phyloP scores from a whole-genome alignment of 2,888 invertebrate species.

The Cephus sareptanus region DNA sequence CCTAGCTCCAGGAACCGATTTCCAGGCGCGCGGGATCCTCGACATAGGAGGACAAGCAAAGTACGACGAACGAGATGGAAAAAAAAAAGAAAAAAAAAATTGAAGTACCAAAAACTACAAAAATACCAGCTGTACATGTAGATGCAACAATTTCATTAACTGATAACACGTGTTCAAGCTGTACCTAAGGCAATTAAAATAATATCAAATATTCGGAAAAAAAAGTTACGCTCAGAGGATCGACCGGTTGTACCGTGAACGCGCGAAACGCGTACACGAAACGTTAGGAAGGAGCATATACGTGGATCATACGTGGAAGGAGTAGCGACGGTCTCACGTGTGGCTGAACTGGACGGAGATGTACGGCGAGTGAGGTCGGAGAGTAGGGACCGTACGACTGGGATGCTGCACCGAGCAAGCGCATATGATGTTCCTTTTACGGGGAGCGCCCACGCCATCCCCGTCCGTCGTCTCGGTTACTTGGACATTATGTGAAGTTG shows the following conservation, averaged over 20 bases:
- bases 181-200: not conserved
- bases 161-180: not conserved
- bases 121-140: not conserved
- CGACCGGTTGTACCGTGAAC: not conserved
- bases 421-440: conserved; percentile 52
- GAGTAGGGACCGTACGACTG: not conserved
- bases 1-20: not conserved
- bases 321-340: not conserved
- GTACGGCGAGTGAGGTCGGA: not conserved
- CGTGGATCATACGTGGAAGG: not conserved
- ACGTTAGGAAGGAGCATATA: not conserved
- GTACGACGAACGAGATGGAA: not conserved
- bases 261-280: not conserved
- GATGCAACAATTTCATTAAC: not conserved
- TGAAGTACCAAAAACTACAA: not conserved
- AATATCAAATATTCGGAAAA: no score
- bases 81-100: not conserved
- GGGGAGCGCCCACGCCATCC: conserved; percentile 38
- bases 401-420: conserved; percentile 14
- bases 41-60: not conserved
- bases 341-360: not conserved
- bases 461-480: conserved; percentile 42
- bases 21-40: not conserved
- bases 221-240: not conserved
- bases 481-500: conserved; percentile 42